phyloP scores from a whole-genome alignment of 1,140 invertebrate species.

The Penaeus vannamei region DNA sequence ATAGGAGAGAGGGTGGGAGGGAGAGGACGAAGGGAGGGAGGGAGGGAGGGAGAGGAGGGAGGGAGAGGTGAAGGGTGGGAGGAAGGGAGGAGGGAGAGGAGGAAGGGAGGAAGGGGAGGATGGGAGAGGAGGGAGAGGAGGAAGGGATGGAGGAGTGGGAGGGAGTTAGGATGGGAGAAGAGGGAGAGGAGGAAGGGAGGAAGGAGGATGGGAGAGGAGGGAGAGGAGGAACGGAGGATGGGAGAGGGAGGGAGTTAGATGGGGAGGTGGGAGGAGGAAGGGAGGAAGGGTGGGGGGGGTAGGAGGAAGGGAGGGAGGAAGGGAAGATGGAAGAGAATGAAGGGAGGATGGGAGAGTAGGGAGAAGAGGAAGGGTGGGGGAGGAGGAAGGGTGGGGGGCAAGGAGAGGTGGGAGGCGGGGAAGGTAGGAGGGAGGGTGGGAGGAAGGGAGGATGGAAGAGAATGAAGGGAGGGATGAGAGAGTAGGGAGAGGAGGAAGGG shows the following conservation, averaged over 20 bases:
- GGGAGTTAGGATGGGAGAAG: not conserved
- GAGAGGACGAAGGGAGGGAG: not conserved
- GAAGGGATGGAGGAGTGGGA: not conserved
- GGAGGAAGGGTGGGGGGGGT: not conserved
- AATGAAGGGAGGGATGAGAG: not conserved
- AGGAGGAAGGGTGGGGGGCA: too few species aligned
- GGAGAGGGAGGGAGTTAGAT: not conserved
- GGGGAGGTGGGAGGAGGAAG: not conserved
- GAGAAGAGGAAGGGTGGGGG: not conserved
- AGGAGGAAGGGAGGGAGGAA: not conserved
- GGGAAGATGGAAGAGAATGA: not conserved
- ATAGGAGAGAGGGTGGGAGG: not conserved
- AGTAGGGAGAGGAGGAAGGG: not conserved
- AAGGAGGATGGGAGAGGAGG: not conserved
- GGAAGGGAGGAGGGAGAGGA: not conserved
- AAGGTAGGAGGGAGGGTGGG: not conserved
- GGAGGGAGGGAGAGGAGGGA: not conserved
- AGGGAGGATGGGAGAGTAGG: not conserved
- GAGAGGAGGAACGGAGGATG: not conserved
- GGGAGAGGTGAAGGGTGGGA: not conserved
- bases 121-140: not conserved
- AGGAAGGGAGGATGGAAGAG: not conserved
- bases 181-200: not conserved
- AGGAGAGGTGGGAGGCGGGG: not conserved
- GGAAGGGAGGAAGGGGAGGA: not conserved